These are phyloP conservation scores for Lydus trimaculatus DNA, from an alignment of 2,888 invertebrate genomes.

Conservation along the genomic window DNA sequence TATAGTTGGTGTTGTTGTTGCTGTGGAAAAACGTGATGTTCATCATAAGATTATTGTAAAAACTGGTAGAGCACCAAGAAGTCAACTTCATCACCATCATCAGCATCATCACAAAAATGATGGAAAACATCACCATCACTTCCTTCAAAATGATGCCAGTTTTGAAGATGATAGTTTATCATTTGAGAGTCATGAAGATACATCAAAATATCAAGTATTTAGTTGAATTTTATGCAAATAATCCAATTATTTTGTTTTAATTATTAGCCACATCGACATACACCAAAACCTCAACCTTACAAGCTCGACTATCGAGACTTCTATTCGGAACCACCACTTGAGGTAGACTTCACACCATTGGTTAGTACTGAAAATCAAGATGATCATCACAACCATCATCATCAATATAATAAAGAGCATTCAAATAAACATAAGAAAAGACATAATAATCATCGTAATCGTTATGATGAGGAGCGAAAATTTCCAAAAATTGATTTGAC, in stretches of 20 bases:
- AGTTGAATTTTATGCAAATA: not conserved
- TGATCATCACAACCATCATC: not conserved
- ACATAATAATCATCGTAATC: constrained; percentile 1
- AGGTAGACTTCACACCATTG: constrained; percentile 8
- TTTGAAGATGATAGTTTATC: constrained; percentile 2
- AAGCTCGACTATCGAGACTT: not conserved
- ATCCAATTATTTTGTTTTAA: not conserved
- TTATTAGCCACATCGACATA: constrained; percentile 7
- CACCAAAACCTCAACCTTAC: not conserved
- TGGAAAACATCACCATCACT: constrained; percentile 9
- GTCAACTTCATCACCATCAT: constrained; percentile 4
- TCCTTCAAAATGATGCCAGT: not conserved
- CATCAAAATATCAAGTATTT: not conserved
- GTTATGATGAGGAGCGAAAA: not conserved
- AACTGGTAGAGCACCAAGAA: constrained; percentile 8
- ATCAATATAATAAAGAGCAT: not conserved
- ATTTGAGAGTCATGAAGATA: not conserved
- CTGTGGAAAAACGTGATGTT: constrained; percentile 16
- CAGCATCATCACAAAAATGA: not conserved
- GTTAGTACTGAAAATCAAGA: not conserved
- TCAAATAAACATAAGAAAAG: not conserved
- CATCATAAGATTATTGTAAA: constrained; percentile 17
- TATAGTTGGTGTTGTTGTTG: constrained; percentile 6
- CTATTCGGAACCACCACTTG: not conserved
- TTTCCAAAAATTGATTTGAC: constrained; percentile 13